These are phyloP conservation scores for Bombus picipes DNA, from an alignment of 1,140 invertebrate species.

Conservation along the genomic window DNA sequence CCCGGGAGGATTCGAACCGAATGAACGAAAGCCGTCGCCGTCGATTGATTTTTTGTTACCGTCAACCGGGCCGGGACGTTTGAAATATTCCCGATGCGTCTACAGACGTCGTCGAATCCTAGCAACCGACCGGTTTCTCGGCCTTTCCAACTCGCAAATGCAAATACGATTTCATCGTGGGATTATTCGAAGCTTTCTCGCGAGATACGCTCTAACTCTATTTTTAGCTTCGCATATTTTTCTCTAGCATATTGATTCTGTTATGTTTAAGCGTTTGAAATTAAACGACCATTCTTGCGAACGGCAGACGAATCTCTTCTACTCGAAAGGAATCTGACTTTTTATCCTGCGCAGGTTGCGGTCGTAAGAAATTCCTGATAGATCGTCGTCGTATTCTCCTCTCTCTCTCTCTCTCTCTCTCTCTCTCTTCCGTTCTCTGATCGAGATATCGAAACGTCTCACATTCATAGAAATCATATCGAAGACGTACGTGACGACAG, in stretches of 20 bases:
- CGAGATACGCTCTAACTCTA: not conserved
- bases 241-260: too few relatives aligned
- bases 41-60: conserved; percentile 17
- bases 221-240: not conserved
- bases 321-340: not conserved
- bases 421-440: not conserved
- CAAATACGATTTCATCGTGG: conserved; percentile 13
- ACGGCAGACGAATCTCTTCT: not conserved
- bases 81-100: conserved; percentile 8
- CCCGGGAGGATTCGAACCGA: not conserved
- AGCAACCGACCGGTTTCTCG: conserved; percentile 10
- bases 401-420: too few relatives aligned
- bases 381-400: not conserved
- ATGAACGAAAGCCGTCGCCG: conserved; percentile 35
- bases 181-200: not conserved
- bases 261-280: not conserved
- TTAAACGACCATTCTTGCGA: not conserved
- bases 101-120: not conserved
- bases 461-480: not conserved
- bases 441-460: not conserved
- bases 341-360: too few relatives aligned
- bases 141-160: not conserved
- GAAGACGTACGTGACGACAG: not conserved
- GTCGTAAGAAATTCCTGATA: not conserved
- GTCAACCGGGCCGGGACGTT: not conserved